These are phyloP conservation scores for Monarcha castaneiventris DNA, from an alignment of 2,113 vertebrate genomes.

Conservation along the genomic window DNA sequence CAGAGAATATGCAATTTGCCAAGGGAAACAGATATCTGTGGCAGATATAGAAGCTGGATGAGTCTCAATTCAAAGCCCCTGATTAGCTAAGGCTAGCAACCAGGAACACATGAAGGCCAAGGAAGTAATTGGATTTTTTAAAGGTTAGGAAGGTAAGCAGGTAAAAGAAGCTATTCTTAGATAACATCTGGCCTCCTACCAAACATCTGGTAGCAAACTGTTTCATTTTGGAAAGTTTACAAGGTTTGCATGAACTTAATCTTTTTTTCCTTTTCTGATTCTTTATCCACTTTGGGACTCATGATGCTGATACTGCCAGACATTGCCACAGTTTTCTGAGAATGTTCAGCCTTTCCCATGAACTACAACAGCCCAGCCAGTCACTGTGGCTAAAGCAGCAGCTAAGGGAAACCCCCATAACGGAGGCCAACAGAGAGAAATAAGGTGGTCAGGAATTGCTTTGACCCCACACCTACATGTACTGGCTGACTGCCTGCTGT, in stretches of 20 bases:
- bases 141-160: conserved; percentile 20
- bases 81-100: background rate
- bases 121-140: conserved; percentile 25
- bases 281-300: background rate
- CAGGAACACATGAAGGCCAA: background rate
- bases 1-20: background rate
- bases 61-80: background rate
- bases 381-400: background rate
- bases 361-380: background rate
- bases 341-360: background rate
- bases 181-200: conserved; percentile 31
- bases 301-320: background rate
- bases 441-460: background rate
- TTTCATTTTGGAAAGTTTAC: conserved; percentile 32
- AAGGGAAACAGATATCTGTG: background rate
- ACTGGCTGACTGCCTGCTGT: background rate
- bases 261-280: background rate
- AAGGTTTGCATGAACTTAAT: background rate
- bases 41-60: background rate
- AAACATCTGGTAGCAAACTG: conserved; percentile 50
- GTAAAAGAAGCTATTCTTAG: conserved; percentile 58
- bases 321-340: background rate
- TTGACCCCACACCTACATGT: background rate
- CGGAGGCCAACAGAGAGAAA: background rate
- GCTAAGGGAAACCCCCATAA: background rate